Base-by-base conservation (phyloP, 2,113 vertebrate species). In the Myodes glareolus region DNA sequence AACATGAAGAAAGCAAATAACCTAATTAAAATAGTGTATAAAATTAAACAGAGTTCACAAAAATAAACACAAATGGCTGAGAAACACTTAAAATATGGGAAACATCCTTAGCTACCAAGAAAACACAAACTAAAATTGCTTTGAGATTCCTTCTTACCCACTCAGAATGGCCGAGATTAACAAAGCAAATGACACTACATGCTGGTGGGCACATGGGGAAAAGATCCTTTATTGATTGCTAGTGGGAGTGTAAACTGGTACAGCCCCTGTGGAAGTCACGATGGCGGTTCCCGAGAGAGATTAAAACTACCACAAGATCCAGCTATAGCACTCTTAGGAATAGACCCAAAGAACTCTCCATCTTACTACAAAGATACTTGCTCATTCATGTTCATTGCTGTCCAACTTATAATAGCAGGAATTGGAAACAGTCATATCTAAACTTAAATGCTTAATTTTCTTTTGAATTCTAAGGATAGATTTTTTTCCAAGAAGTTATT, bases 401-500 rank as follows among this genome's bases (percentile, higher is more conserved):
- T 5, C 50, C 17, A 6, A 21, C 33, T 55, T 80, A n/a, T 23
- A n/a, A 55, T 80, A 55, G 77, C 47, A 80, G 17, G 9, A 55
- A 10, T 29, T 78, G 3, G 14, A 78, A 36, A 33, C 1, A 52
- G 31, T 50, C 16, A 36, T n/a, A 55, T 12, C 9, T 84, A 16
- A 3, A 90, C 23, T 77, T 21, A 42, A 25, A n/a, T 67, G 84
- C 19, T 86, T 13, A 10, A 17, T 45, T 87, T 70, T 50, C 31
- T 68, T 77, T 85, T n/a, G 11, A 88, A 68, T 67, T 68, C 36
- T 29, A 61, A 80, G 31, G 42, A 72, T 80, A 36, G 45, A 47
- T 94, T 87, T 94, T 95, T 87, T 93, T 65, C 10, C 10, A 88
- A 80, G 2, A 92, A 42, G 61, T 65, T 58, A 58, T 72, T 94